Evolutionary conservation across 2,113 vertebrate genomes (phyloP), one percentile per base, ranked within the genome.

Genomic region (Centrocercus urophasianus): DNA sequence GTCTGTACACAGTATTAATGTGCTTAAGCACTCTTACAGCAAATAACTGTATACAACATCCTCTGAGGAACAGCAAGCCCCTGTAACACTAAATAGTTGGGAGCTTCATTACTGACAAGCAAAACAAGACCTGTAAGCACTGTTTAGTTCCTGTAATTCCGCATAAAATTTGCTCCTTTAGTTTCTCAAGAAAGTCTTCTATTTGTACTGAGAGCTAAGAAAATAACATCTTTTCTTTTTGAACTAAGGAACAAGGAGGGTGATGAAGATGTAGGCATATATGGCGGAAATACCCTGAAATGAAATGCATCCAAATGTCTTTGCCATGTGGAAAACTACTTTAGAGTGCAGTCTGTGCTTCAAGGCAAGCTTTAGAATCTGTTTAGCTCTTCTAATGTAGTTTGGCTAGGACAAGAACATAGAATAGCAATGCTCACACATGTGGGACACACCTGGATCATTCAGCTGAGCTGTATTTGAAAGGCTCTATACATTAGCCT

Each of bases 221-320:
- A 63, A 42, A 2, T 32, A 69, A 43, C 4, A 8, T 7, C 16
- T 89, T 88, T 77, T 59, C 20, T 63, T 19, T 75, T 43, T 65
- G 14, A 19, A 19, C 25, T 64, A 10, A 0, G 0, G 81, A 88
- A 83, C 10, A 1, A 61, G 0, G 0, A 7, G 17, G 64, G 45
- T 5, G 21, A 88, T 14, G n/a, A 88, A 83, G 83, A 45, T 1
- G 4, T 1, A 67, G 18, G 6, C 2, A 3, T 11, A 32, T 5
- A 6, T 2, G n/a, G 28, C 10, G 20, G 32, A 74, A 88, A 71
- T 40, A 47, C 30, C 50, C 22, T 43, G 8, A 79, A 79, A 43
- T 15, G 20, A 36, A 60, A 73, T 40, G 69, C 12, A 54, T n/a
- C 16, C 34, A 73, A 0, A 11, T 6, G 8, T 18, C 45, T 59